Evolutionary conservation across 1,140 invertebrate genomes (phyloP).

Genomic region (Cydia pomonella): DNA sequence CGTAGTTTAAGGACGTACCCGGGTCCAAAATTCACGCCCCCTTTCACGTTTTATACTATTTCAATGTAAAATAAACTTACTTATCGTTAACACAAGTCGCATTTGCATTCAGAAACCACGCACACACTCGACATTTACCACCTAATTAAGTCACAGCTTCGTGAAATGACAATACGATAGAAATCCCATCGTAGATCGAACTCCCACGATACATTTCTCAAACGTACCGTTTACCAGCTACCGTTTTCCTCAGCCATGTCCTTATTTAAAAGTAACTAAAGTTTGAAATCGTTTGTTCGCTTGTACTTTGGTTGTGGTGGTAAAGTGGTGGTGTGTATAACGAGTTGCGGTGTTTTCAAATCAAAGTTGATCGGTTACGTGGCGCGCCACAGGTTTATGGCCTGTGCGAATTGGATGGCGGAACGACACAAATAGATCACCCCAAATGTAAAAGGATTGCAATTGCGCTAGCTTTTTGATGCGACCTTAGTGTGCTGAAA

Average conservation of each 20-base stretch:
- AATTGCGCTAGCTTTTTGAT: background rate
- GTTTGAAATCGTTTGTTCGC: background rate
- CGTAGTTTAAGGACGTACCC: too few species aligned
- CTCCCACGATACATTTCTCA: conserved; percentile 38
- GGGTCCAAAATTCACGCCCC: too few species aligned
- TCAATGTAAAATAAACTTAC: too few species aligned
- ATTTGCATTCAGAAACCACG: background rate
- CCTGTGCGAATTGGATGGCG: conserved; percentile 57
- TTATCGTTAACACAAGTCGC: background rate
- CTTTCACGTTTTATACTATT: too few species aligned
- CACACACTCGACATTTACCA: conserved; percentile 21
- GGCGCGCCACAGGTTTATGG: conserved; percentile 62
- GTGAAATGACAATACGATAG: conserved; percentile 27
- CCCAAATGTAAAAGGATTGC: conserved; percentile 36
- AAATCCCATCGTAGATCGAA: conserved; percentile 35
- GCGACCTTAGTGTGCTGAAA: background rate
- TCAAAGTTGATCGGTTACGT: conserved; percentile 55
- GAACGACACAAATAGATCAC: conserved; percentile 46
- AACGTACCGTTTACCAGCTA: conserved; percentile 16
- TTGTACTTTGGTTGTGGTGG: background rate
- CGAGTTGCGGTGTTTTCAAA: conserved; percentile 63
- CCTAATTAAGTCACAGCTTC: conserved; percentile 27
- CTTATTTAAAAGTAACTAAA: background rate
- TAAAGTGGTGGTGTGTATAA: conserved; percentile 37
- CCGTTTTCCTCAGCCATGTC: background rate